phyloP scores from a whole-genome alignment of 2,797 vertebrate genomes.

The Glossophaga mutica region DNA sequence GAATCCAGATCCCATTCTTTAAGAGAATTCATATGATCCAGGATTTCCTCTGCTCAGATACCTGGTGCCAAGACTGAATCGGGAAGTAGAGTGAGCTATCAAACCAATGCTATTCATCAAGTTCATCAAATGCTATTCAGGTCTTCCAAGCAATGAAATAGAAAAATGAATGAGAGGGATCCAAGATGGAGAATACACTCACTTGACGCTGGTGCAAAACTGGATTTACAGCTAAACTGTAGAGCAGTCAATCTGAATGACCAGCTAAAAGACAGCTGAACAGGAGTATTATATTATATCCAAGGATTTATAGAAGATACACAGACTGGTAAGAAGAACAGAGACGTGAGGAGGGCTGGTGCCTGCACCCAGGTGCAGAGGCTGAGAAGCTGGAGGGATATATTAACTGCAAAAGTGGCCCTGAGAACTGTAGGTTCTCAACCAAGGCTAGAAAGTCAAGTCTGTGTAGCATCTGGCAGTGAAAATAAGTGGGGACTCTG shows the following conservation, averaged over 20 bases:
- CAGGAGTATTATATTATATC: neutral
- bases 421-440: neutral
- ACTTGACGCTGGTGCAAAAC: neutral
- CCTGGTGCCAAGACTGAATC: neutral
- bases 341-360: neutral
- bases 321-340: neutral
- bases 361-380: neutral
- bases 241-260: neutral
- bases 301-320: neutral
- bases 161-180: neutral
- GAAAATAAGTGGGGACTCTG: neutral
- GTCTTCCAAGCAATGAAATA: neutral
- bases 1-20: neutral
- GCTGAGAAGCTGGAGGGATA: neutral
- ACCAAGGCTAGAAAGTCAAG: neutral
- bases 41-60: constrained; percentile 13
- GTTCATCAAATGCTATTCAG: neutral
- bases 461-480: neutral
- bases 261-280: neutral
- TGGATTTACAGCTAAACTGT: neutral
- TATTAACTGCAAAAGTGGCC: neutral
- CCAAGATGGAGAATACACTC: neutral
- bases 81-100: neutral
- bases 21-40: neutral
- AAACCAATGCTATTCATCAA: neutral